These are phyloP conservation scores for Drosophila melanica DNA, from an alignment of 1,140 invertebrate species.

Conservation along the genomic window DNA sequence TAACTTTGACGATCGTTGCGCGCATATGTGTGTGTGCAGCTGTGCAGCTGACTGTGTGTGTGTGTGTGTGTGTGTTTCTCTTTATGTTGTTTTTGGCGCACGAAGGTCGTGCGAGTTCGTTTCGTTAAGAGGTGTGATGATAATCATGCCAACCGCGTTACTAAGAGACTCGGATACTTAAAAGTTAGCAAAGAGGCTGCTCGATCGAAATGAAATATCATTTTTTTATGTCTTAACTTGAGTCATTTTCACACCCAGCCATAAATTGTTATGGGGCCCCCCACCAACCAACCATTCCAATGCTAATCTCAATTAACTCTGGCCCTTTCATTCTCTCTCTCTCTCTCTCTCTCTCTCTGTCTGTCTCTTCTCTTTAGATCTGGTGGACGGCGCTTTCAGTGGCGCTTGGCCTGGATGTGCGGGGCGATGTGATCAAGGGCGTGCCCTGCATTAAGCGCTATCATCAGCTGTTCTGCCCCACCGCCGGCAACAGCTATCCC, in stretches of 20 bases:
- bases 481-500: slow-evolving; percentile 94
- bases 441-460: slow-evolving; percentile 94
- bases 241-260: slow-evolving; percentile 75
- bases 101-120: slow-evolving; percentile 80
- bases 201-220: slow-evolving; percentile 42
- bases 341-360: slow-evolving; percentile 4
- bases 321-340: neutral
- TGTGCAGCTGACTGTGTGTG: neutral
- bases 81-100: slow-evolving; percentile 65
- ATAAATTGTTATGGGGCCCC: slow-evolving; percentile 66
- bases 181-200: slow-evolving; percentile 6
- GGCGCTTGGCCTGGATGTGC: slow-evolving; percentile 92
- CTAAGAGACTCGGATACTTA: slow-evolving; percentile 33
- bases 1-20: slow-evolving; percentile 73
- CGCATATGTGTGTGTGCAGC: neutral
- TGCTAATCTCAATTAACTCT: slow-evolving; percentile 48
- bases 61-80: slow-evolving; percentile 51
- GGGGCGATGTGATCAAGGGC: slow-evolving; percentile 93
- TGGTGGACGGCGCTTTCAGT: slow-evolving; percentile 94
- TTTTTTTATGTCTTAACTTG: slow-evolving; percentile 69
- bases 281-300: slow-evolving; percentile 40
- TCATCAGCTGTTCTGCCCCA: slow-evolving; percentile 95
- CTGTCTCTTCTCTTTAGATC: slow-evolving; percentile 86
- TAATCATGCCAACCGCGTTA: slow-evolving; percentile 54
- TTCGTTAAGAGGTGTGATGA: slow-evolving; percentile 76